phyloP scores from a whole-genome alignment of 2,797 vertebrate genomes.

The Mus caroli region DNA sequence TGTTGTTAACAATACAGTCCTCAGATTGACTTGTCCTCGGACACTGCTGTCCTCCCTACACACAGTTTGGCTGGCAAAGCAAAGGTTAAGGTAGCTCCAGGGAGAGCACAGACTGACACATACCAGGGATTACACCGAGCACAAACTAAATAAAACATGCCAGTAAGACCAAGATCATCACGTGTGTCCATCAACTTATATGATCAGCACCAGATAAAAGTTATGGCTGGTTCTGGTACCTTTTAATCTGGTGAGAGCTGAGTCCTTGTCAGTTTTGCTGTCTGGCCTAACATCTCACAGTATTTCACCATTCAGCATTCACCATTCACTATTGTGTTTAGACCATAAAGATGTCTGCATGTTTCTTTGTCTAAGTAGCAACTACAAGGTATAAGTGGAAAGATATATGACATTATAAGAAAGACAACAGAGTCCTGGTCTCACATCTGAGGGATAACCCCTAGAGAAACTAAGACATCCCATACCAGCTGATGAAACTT shows the following conservation, averaged over 20 bases:
- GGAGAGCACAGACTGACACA: not conserved
- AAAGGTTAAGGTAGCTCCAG: not conserved
- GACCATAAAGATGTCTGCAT: no score
- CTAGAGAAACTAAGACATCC: not conserved
- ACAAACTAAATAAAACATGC: not conserved
- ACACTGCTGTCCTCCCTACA: not conserved
- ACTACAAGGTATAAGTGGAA: not conserved
- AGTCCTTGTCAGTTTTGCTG: not conserved
- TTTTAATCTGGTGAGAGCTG: not conserved
- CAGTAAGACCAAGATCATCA: not conserved
- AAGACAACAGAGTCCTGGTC: not conserved
- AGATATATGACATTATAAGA: not conserved
- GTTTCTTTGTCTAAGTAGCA: not conserved
- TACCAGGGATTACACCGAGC: not conserved
- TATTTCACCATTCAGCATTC: not conserved
- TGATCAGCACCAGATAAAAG: not conserved
- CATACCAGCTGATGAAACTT: not conserved
- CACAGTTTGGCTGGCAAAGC: not conserved
- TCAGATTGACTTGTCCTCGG: not conserved
- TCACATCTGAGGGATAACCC: not conserved
- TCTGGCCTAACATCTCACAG: not conserved
- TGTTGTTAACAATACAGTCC: not conserved
- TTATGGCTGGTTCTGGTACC: not conserved
- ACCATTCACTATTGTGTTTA: not conserved
- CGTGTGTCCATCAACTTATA: not conserved